A percentile compares a stretch with the other conserved stretches of the same genome.
phyloP scores from a whole-genome alignment of 92 coral and sea anemone genomes.

The Umimayanthus kanabou region DNA sequence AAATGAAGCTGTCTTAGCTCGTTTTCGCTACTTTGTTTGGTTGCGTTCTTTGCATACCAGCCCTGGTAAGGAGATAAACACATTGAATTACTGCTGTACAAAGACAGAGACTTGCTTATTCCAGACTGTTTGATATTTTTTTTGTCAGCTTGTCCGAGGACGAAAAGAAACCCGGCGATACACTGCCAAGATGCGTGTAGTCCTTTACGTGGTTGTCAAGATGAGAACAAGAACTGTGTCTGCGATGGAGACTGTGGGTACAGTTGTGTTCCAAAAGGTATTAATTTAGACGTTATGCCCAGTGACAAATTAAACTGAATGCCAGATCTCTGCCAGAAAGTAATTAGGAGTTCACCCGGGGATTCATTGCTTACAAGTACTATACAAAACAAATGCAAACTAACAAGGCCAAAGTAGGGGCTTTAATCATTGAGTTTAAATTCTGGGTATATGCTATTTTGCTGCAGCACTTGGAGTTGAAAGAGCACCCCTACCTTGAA shows the following conservation, averaged over 20 bases:
- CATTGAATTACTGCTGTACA: too few relatives aligned
- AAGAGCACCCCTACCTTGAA: too few relatives aligned
- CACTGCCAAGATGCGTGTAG: slow-evolving; percentile 13
- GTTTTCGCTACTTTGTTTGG: neutral
- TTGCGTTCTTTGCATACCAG: neutral
- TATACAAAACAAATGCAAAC: too few relatives aligned
- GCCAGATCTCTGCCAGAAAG: neutral
- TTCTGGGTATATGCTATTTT: too few relatives aligned
- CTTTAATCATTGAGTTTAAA: too few relatives aligned
- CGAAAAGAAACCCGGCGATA: neutral
- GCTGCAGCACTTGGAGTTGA: too few relatives aligned
- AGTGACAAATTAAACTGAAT: too few relatives aligned
- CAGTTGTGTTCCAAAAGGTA: slow-evolving; percentile 77
- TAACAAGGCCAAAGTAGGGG: too few relatives aligned
- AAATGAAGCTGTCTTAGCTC: neutral
- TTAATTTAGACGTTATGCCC: neutral
- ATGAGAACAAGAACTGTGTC: slow-evolving; percentile 46
- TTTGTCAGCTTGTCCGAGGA: slow-evolving; percentile 19
- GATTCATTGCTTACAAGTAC: too few relatives aligned
- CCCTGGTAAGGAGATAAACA: neutral
- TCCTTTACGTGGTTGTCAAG: neutral
- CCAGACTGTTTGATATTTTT: neutral
- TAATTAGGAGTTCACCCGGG: too few relatives aligned
- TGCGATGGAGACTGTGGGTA: slow-evolving; percentile 92
- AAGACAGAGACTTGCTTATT: neutral